Evolutionary conservation across 2,888 invertebrate genomes (phyloP).

Genomic region (Lutraria lutraria): DNA sequence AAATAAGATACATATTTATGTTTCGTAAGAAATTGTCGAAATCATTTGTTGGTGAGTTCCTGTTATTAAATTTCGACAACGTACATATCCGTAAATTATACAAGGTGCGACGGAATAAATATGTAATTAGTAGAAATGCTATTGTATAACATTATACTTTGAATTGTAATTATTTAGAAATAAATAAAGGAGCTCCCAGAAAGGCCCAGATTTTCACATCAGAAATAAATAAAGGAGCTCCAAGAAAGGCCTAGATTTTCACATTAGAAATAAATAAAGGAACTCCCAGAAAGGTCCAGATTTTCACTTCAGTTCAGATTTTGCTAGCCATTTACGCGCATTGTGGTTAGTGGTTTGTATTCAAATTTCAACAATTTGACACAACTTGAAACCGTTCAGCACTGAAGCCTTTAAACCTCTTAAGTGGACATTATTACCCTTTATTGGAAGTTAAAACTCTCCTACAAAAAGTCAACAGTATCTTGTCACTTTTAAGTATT

Average conservation of each 20-base stretch:
- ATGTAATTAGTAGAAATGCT: too few species aligned
- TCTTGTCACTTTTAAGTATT: conserved; percentile 54
- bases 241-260: neutral
- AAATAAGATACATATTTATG: too few species aligned
- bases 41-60: too few species aligned
- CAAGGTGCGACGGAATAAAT: too few species aligned
- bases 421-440: conserved; percentile 40
- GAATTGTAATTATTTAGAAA: neutral
- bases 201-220: neutral
- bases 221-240: neutral
- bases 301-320: neutral
- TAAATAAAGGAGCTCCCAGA: neutral
- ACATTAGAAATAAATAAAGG: neutral
- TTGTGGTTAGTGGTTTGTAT: neutral
- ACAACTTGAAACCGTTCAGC: conserved; percentile 13
- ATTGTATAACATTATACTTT: neutral
- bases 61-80: too few species aligned
- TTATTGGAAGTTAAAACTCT: conserved; percentile 42
- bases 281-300: neutral
- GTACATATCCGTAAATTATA: too few species aligned
- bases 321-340: neutral
- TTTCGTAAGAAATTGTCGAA: too few species aligned
- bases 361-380: neutral
- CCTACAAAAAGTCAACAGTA: conserved; percentile 43
- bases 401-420: neutral